Conservation (phyloP, 2,888 invertebrate species). For the Deilephila porcellus region DNA sequence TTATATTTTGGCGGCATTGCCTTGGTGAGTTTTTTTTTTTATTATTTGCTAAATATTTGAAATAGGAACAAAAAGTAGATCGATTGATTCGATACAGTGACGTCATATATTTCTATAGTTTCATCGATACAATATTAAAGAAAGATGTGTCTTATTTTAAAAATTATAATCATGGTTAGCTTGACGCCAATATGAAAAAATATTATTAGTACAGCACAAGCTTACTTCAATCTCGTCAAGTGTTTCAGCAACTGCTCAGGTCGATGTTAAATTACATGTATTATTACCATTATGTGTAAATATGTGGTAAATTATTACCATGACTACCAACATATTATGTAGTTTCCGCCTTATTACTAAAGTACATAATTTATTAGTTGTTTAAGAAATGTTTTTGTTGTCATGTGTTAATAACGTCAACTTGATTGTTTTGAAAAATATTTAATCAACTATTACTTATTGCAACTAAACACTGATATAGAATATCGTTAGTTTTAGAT, state of each 20-base stretch:
- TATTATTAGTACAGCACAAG: not conserved
- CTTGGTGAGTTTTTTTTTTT: slow-evolving; percentile 62
- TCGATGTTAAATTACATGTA: not conserved
- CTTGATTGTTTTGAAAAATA: too few relatives aligned
- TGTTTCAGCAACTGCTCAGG: not conserved
- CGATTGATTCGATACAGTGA: too few relatives aligned
- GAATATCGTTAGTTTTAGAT: too few relatives aligned
- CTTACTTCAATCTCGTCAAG: not conserved
- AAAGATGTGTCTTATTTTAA: not conserved
- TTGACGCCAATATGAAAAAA: not conserved
- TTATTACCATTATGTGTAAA: not conserved
- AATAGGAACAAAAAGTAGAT: not conserved
- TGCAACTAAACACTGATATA: too few relatives aligned
- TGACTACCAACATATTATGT: not conserved
- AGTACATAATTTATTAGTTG: not conserved
- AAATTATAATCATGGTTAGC: not conserved
- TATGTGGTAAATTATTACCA: slow-evolving; percentile 2
- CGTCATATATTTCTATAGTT: too few relatives aligned
- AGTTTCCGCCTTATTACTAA: not conserved
- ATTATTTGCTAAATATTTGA: slow-evolving; percentile 1
- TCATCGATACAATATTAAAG: too few relatives aligned
- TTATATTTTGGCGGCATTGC: slow-evolving; percentile 56
- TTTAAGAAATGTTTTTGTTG: not conserved
- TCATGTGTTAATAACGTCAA: too few relatives aligned
- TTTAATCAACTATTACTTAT: too few relatives aligned